A percentile compares a stretch with the other conserved stretches of the same genome.
Evolutionary conservation across 1,140 invertebrate species (phyloP).

Genomic region (Eumeta japonica): DNA sequence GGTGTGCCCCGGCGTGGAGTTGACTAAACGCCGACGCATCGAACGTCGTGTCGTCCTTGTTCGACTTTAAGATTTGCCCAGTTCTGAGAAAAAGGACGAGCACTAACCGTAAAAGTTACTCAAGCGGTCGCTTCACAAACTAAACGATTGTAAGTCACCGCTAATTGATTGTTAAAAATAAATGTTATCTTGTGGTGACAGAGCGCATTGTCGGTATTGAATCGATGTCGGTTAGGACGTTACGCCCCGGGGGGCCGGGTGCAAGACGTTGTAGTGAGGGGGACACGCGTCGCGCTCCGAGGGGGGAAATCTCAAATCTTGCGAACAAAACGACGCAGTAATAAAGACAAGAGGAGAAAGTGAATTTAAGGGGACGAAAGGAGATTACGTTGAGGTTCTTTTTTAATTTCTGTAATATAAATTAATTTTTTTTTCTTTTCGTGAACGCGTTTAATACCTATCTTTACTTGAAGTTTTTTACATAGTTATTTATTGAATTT

Average conservation of each 20-base stretch:
- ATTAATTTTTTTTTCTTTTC: conserved; percentile 17
- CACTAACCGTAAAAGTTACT: conserved; percentile 25
- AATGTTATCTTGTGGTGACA: conserved; percentile 33
- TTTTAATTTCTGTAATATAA: conserved; percentile 52
- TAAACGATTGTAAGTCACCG: no score
- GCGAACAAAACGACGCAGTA: conserved; percentile 57
- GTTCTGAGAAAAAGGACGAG: conserved; percentile 45
- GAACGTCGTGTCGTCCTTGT: conserved; percentile 39
- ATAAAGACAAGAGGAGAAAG: conserved; percentile 63
- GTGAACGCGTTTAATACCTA: conserved; percentile 7
- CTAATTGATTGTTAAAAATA: conserved; percentile 25
- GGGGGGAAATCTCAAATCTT: conserved; percentile 50
- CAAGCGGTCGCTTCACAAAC: no score
- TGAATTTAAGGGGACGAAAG: conserved; percentile 62
- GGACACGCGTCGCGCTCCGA: conserved; percentile 45
- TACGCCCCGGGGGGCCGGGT: conserved; percentile 23
- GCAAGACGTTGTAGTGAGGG: conserved; percentile 39
- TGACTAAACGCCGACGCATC: conserved; percentile 35
- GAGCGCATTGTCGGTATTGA: conserved; percentile 22
- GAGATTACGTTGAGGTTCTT: conserved; percentile 57
- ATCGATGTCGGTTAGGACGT: conserved; percentile 36
- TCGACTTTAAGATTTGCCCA: conserved; percentile 33
- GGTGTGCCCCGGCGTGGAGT: no score
- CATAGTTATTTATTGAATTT: no score
- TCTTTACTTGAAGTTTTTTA: no score